A percentile compares a stretch with the other conserved stretches of the same genome.
Evolutionary conservation across 2,888 invertebrate species (phyloP).

Genomic region (Zootermopsis nevadensis): DNA sequence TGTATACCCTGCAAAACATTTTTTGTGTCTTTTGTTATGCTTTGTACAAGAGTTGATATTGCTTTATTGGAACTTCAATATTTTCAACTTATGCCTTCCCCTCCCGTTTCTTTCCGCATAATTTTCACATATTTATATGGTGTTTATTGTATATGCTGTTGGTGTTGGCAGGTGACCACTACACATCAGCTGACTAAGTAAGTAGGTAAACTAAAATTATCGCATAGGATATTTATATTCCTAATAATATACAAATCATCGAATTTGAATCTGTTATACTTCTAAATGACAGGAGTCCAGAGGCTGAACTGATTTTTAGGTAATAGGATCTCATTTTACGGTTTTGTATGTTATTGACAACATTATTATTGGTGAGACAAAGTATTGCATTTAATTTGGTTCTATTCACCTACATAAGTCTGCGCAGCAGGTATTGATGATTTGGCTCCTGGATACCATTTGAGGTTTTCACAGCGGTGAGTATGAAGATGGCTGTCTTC

Average conservation of each 20-base stretch:
- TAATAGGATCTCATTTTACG: constrained; percentile 28
- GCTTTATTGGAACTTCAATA: not conserved
- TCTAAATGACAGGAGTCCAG: not conserved
- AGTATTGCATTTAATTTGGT: constrained; percentile 1
- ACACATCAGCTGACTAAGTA: not conserved
- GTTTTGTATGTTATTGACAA: constrained; percentile 12
- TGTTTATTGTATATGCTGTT: not conserved
- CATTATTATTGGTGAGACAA: not conserved
- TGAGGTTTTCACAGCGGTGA: no score
- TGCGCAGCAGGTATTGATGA: no score
- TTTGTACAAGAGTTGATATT: not conserved
- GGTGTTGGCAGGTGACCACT: constrained; percentile 9
- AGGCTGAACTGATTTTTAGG: constrained; percentile 10
- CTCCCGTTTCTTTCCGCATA: not conserved
- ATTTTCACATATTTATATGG: not conserved
- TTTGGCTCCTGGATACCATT: no score
- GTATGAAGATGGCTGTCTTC: no score
- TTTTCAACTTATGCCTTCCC: not conserved
- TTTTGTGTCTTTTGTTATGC: no score
- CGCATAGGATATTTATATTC: constrained; percentile 7
- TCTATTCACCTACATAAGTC: not conserved
- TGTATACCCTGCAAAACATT: no score
- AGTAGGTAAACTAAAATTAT: not conserved
- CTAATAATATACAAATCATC: not conserved
- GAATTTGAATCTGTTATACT: not conserved